A percentile compares a stretch with the other conserved stretches of the same genome.
Conservation (phyloP, 2,113 vertebrate genomes). For the Planiliza haematocheilus region DNA sequence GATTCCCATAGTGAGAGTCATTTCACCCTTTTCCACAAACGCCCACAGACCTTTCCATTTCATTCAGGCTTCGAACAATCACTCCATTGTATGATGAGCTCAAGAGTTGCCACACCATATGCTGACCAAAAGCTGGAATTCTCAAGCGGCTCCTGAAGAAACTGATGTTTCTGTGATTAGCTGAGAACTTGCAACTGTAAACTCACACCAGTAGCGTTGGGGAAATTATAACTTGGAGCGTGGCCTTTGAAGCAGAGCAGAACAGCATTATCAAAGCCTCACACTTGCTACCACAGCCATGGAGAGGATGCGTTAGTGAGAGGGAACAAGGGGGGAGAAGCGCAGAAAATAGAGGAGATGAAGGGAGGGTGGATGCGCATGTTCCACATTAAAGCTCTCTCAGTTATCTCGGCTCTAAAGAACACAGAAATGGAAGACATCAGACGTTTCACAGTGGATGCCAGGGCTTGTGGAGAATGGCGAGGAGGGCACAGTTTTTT, state of each 20-base stretch:
- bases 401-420: slow-evolving; percentile 62
- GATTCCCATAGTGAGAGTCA: slow-evolving; percentile 72
- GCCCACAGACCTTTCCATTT: slow-evolving; percentile 71
- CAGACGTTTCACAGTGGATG: slow-evolving; percentile 78
- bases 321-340: slow-evolving; percentile 32
- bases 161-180: slow-evolving; percentile 26
- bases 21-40: slow-evolving; percentile 66
- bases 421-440: slow-evolving; percentile 53
- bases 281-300: slow-evolving; percentile 42
- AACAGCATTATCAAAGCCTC: slow-evolving; percentile 57
- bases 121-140: slow-evolving; percentile 59
- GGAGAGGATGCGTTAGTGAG: slow-evolving; percentile 43
- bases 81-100: slow-evolving; percentile 59
- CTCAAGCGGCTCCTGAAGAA: slow-evolving; percentile 47
- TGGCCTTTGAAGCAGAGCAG: slow-evolving; percentile 58
- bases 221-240: slow-evolving; percentile 48
- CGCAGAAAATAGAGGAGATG: slow-evolving; percentile 20
- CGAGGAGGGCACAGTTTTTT: slow-evolving; percentile 74
- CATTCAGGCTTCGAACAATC: slow-evolving; percentile 70
- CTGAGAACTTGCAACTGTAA: slow-evolving; percentile 13
- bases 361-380: slow-evolving; percentile 39
- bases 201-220: slow-evolving; percentile 18
- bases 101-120: slow-evolving; percentile 42
- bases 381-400: slow-evolving; percentile 61
- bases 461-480: slow-evolving; percentile 82